Evolutionary conservation across 2,888 invertebrate species (phyloP).

Genomic region (Coenonympha glycerion): DNA sequence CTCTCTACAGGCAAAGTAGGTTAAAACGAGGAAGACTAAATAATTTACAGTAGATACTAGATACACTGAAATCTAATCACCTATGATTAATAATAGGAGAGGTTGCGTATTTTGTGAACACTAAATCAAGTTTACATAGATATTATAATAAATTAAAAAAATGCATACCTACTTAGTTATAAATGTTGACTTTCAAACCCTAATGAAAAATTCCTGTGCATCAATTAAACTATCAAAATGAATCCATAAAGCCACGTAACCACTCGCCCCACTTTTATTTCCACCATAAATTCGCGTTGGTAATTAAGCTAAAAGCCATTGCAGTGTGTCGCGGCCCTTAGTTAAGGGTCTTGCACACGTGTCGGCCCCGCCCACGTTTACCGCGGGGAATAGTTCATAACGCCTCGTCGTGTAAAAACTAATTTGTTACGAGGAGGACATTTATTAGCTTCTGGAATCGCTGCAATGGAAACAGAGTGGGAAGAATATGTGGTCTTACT

Average conservation of each 20-base stretch:
- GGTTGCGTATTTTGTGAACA: no score
- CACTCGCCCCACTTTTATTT: slow-evolving; percentile 30
- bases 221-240: slow-evolving; percentile 6
- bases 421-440: slow-evolving; percentile 14
- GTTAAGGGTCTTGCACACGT: slow-evolving; percentile 62
- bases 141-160: no score
- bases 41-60: no score
- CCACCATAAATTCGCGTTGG: slow-evolving; percentile 48
- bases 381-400: slow-evolving; percentile 19
- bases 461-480: no score
- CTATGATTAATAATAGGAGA: no score
- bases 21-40: no score
- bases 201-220: background rate
- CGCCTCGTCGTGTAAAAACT: slow-evolving; percentile 15
- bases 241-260: slow-evolving; percentile 14
- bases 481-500: no score
- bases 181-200: no score
- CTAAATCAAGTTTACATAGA: no score
- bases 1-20: no score
- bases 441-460: slow-evolving; percentile 1
- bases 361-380: slow-evolving; percentile 31
- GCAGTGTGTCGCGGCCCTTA: slow-evolving; percentile 61
- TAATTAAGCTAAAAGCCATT: slow-evolving; percentile 50
- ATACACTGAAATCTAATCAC: no score
- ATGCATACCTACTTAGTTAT: no score